Evolutionary conservation across 2,888 invertebrate species (phyloP), one percentile per base, ranked within the genome.

Genomic region (Prenolepis imparis): DNA sequence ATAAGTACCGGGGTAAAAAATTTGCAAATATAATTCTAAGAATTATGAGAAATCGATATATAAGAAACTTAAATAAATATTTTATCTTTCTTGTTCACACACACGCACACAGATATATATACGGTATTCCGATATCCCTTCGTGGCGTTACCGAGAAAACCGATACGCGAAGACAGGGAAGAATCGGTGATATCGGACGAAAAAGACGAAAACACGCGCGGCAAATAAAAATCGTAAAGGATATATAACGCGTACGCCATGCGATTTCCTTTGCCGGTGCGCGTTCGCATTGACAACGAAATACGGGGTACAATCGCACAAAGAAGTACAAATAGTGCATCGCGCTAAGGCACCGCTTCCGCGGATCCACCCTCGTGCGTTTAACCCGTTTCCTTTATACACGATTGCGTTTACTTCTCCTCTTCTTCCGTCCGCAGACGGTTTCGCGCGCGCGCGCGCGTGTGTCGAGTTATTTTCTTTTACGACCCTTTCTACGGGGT

Each of bases 391-490:
- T 66, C 12, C 32, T 57, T 52, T 21, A 18, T 12, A 39, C 52
- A 44, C 44, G 39, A 39, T 36, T 59, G 21, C 28, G 21, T 36
- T 64, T 36, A 64, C 28, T 21, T 18, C 15, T 41, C 21, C 15
- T 21, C 44, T 2, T 28, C 24, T 3, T 6, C 3, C 28, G 28
- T 39, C n/a, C 39, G 12, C 21, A 21, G 21, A 77, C 39, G 9
- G 12, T 39, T 55, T 55, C 39, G 2, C 74, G 15, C 8, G 21
- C 11, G 32, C 74, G 73, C 55, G 59, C 75, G 41, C 55, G 63
- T 57, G 44, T 77, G 0, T 57, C 68, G 48, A 70, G 66, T 68
- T 68, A 81, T 64, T 78, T 80, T 63, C 63, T 70, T 66, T 72
- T 48, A 66, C 57, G 68, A 70, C 57, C 28, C 64, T 77, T 48